A percentile compares a stretch with the other conserved stretches of the same genome.
Evolutionary conservation across 2,113 vertebrate species (phyloP).

Genomic region (Tetrax tetrax): DNA sequence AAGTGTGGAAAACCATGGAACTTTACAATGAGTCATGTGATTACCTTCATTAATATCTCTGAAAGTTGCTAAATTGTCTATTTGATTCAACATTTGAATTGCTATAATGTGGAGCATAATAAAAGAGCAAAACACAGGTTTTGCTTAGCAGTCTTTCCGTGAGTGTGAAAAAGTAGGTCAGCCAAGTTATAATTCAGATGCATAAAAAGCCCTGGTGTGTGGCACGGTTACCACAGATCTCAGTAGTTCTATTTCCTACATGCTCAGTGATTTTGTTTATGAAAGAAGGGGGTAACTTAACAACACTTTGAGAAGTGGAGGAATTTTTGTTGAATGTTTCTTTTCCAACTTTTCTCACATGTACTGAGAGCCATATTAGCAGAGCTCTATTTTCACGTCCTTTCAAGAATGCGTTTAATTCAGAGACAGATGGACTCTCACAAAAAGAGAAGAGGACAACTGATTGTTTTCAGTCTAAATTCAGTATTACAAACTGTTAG

Average conservation of each 20-base stretch:
- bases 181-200: constrained; percentile 40
- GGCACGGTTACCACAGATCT: constrained; percentile 7
- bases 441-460: background rate
- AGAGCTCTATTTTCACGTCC: background rate
- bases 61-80: background rate
- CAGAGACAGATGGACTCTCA: background rate
- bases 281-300: constrained; percentile 54
- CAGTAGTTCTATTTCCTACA: constrained; percentile 36
- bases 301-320: constrained; percentile 48
- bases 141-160: background rate
- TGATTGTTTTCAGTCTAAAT: background rate
- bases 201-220: background rate
- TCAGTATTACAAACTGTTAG: background rate
- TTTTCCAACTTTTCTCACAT: background rate
- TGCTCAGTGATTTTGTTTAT: constrained; percentile 30
- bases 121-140: background rate
- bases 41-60: background rate
- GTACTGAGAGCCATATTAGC: background rate
- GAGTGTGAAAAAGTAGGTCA: background rate
- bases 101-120: background rate
- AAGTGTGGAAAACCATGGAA: background rate
- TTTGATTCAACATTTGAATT: background rate
- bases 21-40: background rate
- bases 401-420: background rate
- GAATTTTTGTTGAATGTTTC: constrained; percentile 29